Conservation (phyloP, 1,140 invertebrate species). For the Drosophila tani region DNA sequence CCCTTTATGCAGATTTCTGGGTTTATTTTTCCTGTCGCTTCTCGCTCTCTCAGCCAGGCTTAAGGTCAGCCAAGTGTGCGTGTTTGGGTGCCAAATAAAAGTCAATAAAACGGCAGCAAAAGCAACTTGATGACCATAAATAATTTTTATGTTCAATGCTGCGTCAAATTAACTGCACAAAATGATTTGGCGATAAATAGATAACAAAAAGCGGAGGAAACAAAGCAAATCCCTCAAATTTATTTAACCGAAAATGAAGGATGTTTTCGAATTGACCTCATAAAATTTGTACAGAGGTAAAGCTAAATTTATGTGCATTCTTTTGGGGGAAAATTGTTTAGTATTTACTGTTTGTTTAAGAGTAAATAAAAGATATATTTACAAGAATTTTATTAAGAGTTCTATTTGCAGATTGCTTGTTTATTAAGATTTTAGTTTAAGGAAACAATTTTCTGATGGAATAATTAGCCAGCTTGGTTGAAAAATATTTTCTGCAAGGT, state of each 20-base stretch:
- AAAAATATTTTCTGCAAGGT: too few species aligned
- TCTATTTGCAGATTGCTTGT: too few species aligned
- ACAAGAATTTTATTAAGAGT: not conserved
- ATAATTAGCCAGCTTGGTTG: too few species aligned
- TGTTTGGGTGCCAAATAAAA: conserved; percentile 51
- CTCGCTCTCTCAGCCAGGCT: not conserved
- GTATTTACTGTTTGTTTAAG: not conserved
- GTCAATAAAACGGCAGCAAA: conserved; percentile 48
- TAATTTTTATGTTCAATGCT: conserved; percentile 47
- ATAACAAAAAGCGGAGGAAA: not conserved
- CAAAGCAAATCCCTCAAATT: conserved; percentile 8
- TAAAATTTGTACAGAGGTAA: not conserved
- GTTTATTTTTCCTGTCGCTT: not conserved
- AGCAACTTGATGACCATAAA: conserved; percentile 57
- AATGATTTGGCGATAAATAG: conserved; percentile 46
- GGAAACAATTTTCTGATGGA: too few species aligned
- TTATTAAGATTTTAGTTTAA: not conserved
- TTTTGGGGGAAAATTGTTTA: not conserved
- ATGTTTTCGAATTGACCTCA: conserved; percentile 1
- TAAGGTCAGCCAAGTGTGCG: conserved; percentile 40
- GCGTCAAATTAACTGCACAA: conserved; percentile 46
- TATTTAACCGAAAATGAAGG: conserved; percentile 30
- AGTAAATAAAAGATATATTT: not conserved
- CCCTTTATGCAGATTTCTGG: conserved; percentile 26
- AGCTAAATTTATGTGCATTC: not conserved